phyloP scores from a whole-genome alignment of 2,888 invertebrate genomes.

The Podotricha telesiphe region DNA sequence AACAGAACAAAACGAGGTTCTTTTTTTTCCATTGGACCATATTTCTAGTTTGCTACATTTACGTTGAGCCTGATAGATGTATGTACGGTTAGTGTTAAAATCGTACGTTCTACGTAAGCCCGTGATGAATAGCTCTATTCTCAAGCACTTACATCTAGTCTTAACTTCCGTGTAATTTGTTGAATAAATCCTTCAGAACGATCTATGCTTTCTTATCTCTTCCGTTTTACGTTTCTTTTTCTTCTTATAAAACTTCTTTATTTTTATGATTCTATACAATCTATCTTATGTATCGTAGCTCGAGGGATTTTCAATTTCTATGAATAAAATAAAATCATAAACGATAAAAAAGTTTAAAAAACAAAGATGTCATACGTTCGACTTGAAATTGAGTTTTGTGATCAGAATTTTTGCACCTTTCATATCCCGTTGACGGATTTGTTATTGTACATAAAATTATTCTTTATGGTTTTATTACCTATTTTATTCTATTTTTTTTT shows the following conservation, averaged over 20 bases:
- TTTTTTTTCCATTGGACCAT: neutral
- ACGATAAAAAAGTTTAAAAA: neutral
- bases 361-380: no score
- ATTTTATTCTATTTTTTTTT: no score
- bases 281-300: neutral
- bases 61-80: slow-evolving; percentile 12
- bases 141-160: slow-evolving; percentile 3
- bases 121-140: slow-evolving; percentile 20
- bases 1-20: neutral
- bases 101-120: slow-evolving; percentile 12
- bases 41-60: neutral
- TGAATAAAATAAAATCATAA: slow-evolving; percentile 11
- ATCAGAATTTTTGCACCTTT: slow-evolving; percentile 1
- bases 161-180: slow-evolving; percentile 12
- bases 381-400: slow-evolving; percentile 11
- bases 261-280: neutral
- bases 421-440: neutral
- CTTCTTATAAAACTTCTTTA: neutral
- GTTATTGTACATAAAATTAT: no score
- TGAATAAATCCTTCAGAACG: neutral
- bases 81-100: slow-evolving; percentile 17
- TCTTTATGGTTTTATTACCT: no score
- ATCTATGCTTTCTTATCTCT: slow-evolving; percentile 1
- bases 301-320: neutral
- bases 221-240: neutral